These are phyloP conservation scores for Anthopleura sola DNA, from an alignment of 64 coral and sea anemone species.

Conservation along the genomic window DNA sequence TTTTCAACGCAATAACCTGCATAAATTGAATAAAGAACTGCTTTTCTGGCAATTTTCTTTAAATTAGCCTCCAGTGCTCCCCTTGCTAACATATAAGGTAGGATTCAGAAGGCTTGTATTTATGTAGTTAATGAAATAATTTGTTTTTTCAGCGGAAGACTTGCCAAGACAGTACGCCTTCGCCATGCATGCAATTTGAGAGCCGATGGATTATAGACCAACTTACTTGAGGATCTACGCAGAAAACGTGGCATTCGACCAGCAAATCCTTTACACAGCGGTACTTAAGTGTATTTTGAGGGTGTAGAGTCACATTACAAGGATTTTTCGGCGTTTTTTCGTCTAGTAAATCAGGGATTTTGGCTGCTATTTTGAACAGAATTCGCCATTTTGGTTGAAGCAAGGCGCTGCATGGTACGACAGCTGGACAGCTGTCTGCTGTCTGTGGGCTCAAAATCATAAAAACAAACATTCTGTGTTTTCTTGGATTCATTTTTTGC, in stretches of 20 bases:
- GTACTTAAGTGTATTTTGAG: neutral
- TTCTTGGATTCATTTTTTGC: neutral
- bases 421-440: neutral
- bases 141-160: neutral
- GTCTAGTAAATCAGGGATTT: neutral
- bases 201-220: neutral
- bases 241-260: slow-evolving; percentile 67
- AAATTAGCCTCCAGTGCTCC: neutral
- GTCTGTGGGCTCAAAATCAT: neutral
- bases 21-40: no score
- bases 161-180: neutral
- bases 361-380: neutral
- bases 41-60: no score
- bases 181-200: neutral
- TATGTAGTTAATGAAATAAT: neutral
- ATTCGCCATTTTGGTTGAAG: slow-evolving; percentile 8
- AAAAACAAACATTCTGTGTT: neutral
- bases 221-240: slow-evolving; percentile 39
- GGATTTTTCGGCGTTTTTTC: neutral
- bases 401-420: slow-evolving; percentile 23
- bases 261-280: neutral
- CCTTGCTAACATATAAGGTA: neutral
- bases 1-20: no score
- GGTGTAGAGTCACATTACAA: neutral
- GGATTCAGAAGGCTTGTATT: neutral